Base-by-base conservation (phyloP, 2,113 vertebrate genomes). In the Lepus americanus region DNA sequence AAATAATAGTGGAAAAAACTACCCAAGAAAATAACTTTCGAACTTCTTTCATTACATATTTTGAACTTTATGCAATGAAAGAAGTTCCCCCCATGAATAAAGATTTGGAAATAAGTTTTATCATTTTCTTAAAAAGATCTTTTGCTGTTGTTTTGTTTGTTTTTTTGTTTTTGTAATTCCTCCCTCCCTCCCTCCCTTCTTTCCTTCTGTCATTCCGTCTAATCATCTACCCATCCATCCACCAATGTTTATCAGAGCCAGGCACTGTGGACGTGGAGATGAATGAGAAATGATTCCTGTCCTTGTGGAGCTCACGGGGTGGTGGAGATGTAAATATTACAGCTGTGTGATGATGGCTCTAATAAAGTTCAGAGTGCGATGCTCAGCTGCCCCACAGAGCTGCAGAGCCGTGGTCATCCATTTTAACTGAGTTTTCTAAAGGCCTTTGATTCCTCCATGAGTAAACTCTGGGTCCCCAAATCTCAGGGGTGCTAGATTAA, bases 301-400 rank as follows among this genome's bases (percentile, higher is more conserved):
- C 85, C 85, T 95, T 85, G 49, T 74, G 69, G 79, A 90, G 31
- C 59, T 90, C 63, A 44, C 2, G 82, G 59, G 3, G 51, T 81
- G 36, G 63, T 36, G 76, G 51, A 87, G 44, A 76, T 5, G n/a
- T 51, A 84, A 94, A 66, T 66, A 44, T 94, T 96, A 96, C 87
- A 81, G 76, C 0, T 0, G 25, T 59, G 69, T 96, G 96, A 96
- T 61, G 67, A 82, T 95, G 94, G 25, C 80, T 79, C 11, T 96
- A 93, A 95, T 96, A 94, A 94, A 95, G 80, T 77, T 95, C 93
- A 92, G 93, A 93, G 80, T 84, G 89, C 80, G 80, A 73, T 96
- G 39, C 67, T 93, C 44, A 64, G 92, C 77, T 94, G 31, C 44
- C 87, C 78, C 55, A 66, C 81, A 39, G 94, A 90, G 96, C 73